Evolutionary conservation across 1,140 invertebrate species (phyloP), one percentile per base, ranked within the genome.

Genomic region (Heliconius himera): DNA sequence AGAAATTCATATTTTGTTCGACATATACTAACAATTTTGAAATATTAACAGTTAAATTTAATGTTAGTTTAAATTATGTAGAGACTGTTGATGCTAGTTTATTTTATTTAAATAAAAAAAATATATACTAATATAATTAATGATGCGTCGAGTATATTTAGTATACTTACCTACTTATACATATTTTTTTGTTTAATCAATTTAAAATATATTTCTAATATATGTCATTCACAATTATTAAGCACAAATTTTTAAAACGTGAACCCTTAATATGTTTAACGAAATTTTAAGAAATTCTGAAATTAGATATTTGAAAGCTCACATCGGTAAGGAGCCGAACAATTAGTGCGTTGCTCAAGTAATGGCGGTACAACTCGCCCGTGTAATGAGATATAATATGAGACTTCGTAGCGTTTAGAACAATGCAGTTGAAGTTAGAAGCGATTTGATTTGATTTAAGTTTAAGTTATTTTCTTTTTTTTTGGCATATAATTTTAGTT

Each of bases 371-470:
- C 74, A 54, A 81, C 72, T 83, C 77, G 20, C 18, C 70, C 20
- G 33, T 75, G 77, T 84, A 84, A 84, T 83, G 83, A 81, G 83
- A 82, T 81, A 79, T 81, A 82, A 80, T 70, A 76, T 78, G 80
- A 83, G 78, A 70, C 77, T 76, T 77, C 60, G n/a, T 82, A 56
- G 73, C 22, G 51, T 26, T 51, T 77, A 29, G 18, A 41, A n/a
- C 13, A 33, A 22, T 73, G 75, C 70, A 76, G 70, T 51, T 26
- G 5, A 66, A 66, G 60, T 26, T 26, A 66, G 22, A 6, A 29
- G 60, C 60, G 60, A 4, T 66, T 66, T 26, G 11, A 66, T 26
- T 6, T 16, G 0, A 66, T 26, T 22, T 26, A 66, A 36, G 33
- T 36, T 36, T 36, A 36, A 36, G 33, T 36, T 8, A 36, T 36